These are phyloP conservation scores for Cryptoblepharus egeriae DNA, from an alignment of 2,797 vertebrate species.

Conservation along the genomic window DNA sequence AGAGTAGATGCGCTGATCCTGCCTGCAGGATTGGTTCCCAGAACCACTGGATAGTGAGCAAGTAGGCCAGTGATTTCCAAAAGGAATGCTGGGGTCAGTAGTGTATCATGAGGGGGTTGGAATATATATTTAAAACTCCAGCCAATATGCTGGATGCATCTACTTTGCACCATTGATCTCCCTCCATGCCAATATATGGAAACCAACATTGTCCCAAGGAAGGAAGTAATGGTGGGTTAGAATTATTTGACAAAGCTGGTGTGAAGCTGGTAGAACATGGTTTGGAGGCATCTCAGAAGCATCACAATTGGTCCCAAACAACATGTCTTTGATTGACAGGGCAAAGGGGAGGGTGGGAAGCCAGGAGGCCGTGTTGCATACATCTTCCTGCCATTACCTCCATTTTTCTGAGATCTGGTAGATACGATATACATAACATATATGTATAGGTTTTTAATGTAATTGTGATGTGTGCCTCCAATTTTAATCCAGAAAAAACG, in stretches of 20 bases:
- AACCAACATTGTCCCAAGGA: neutral
- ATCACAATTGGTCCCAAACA: neutral
- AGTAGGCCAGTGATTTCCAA: neutral
- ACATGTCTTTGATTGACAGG: neutral
- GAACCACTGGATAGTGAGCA: too few species aligned
- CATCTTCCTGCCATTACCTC: neutral
- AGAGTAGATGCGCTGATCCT: neutral
- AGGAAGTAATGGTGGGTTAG: neutral
- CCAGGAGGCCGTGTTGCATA: neutral
- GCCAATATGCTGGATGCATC: too few species aligned
- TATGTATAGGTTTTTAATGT: neutral
- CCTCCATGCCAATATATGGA: neutral
- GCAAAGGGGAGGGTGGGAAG: neutral
- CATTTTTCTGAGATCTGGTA: neutral
- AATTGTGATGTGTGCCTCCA: neutral
- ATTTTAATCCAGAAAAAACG: neutral
- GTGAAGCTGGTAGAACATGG: neutral
- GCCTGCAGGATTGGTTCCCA: neutral
- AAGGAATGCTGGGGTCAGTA: too few species aligned
- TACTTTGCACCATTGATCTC: too few species aligned
- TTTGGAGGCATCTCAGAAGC: neutral
- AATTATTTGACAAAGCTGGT: too few species aligned
- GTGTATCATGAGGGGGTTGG: neutral
- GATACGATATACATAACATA: too few species aligned
- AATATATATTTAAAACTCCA: neutral